Base-by-base conservation (phyloP, 2,113 vertebrate species). In the Panurus biarmicus region DNA sequence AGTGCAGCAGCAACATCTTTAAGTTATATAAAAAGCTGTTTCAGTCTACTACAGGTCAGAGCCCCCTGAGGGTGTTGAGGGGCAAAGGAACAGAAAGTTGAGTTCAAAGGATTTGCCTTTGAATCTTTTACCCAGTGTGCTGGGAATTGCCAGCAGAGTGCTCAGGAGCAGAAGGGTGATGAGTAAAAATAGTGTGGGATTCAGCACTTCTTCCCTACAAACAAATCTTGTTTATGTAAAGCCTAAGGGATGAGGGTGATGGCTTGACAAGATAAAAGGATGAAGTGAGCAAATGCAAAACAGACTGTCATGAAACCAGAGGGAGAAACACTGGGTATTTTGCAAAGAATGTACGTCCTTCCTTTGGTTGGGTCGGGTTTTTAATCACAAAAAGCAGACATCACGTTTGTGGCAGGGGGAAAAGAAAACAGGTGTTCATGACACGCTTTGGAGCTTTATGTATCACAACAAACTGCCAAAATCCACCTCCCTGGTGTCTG, bases 401-500 rank as follows among this genome's bases (percentile, higher is more conserved):
- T 10, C 33, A 54, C 8, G 7, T 69, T 85, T 88, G 56, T 45
- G 70, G 67, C 42, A 38, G 42, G 18, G 8, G 28, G 9, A 60
- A 57, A 45, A 61, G 36, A 80, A 78, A 88, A 78, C 54, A 90
- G 60, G 57, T 16, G 35, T 44, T 96, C 29, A 31, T 5, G 22
- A 85, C 72, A 77, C 0, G 2, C 36, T 87, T 29, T 19, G 3
- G n/a, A 56, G 58, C 50, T 94, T 44, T 29, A 54, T 7, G 64
- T 31, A 23, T 73, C 85, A 90, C 69, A 93, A 81, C 50, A 11
- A 60, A 51, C 36, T 95, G 91, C 64, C 82, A 85, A 91, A 90
- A 94, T 20, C 56, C 47, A 67, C 36, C 60, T 91, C 65, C 67
- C 75, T 64, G 40, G 16, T 77, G 87, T 26, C 65, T 83, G 64